These are phyloP conservation scores for Pungitius pungitius DNA, from an alignment of 2,113 vertebrate species.

Conservation along the genomic window DNA sequence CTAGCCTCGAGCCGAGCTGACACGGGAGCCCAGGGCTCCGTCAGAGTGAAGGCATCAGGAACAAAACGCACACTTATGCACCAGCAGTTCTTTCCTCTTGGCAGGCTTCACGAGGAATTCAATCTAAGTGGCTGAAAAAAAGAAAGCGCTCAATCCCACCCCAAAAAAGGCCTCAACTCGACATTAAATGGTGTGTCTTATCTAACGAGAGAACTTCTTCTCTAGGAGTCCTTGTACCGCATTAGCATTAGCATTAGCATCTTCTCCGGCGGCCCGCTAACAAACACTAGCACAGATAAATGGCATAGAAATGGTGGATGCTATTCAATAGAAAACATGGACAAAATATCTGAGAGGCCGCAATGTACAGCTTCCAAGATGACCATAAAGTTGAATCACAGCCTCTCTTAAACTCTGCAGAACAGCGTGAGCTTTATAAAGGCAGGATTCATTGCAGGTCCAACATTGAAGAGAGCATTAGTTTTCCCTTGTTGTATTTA, in stretches of 20 bases:
- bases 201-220: no score
- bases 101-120: constrained; percentile 17
- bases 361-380: neutral
- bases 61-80: constrained; percentile 31
- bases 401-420: neutral
- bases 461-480: neutral
- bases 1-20: constrained; percentile 51
- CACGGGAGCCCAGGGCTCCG: constrained; percentile 56
- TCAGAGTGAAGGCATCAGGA: constrained; percentile 54
- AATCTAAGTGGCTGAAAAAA: constrained; percentile 28
- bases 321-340: neutral
- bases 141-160: constrained; percentile 26
- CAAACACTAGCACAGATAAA: neutral
- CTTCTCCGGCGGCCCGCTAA: neutral
- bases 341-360: neutral
- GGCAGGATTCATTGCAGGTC: neutral
- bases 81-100: constrained; percentile 21
- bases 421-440: neutral
- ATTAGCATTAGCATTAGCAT: neutral
- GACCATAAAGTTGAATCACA: neutral
- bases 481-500: neutral
- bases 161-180: no score
- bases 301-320: neutral
- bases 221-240: neutral
- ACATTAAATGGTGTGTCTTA: neutral